Conservation (phyloP, 1,140 invertebrate genomes). For the Lasaia peninsularis region DNA sequence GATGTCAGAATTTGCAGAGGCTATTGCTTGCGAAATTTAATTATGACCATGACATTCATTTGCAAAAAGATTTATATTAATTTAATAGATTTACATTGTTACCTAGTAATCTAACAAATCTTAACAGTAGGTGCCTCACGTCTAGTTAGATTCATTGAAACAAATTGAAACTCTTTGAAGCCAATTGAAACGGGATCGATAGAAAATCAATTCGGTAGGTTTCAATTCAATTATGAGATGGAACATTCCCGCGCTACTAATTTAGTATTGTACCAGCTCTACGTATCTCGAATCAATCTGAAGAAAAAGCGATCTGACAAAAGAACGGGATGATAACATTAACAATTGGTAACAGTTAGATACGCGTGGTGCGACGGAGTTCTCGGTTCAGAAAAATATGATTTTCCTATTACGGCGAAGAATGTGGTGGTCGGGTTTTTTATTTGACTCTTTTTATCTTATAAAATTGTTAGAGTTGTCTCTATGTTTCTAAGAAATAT, state of each 20-base stretch:
- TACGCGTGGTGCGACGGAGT: constrained; percentile 35
- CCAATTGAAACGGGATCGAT: constrained; percentile 51
- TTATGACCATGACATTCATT: background rate
- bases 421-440: too few relatives aligned
- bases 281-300: constrained; percentile 59
- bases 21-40: background rate
- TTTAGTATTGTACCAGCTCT: constrained; percentile 60
- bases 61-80: background rate
- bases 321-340: constrained; percentile 56
- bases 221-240: constrained; percentile 60
- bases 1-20: too few relatives aligned
- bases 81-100: background rate
- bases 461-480: too few relatives aligned
- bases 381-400: constrained; percentile 20
- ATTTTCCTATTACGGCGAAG: background rate
- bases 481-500: too few relatives aligned
- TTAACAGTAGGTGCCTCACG: constrained; percentile 44
- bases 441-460: too few relatives aligned
- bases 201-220: constrained; percentile 56
- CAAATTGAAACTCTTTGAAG: constrained; percentile 45
- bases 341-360: constrained; percentile 62
- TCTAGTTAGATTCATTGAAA: constrained; percentile 43
- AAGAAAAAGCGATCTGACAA: constrained; percentile 63
- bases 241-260: constrained; percentile 62
- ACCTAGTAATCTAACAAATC: constrained; percentile 25